Evolutionary conservation across 2,888 invertebrate genomes (phyloP).

Genomic region (Latheticus oryzae): DNA sequence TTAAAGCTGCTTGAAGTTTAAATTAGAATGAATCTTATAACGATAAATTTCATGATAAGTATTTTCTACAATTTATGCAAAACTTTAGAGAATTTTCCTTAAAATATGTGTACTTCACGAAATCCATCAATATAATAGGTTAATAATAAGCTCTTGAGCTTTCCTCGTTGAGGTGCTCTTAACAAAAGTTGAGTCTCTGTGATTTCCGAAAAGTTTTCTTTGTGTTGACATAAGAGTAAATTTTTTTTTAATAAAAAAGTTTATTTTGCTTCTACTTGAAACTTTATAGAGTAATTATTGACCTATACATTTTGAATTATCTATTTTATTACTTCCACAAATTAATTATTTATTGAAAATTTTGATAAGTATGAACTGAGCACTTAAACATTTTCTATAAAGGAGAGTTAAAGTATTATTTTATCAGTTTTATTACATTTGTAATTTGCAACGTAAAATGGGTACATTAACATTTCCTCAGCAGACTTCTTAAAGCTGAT

Average conservation of each 20-base stretch:
- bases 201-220: conserved; percentile 11
- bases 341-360: background rate
- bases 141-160: conserved; percentile 22
- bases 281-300: conserved; percentile 12
- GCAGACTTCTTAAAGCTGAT: conserved; percentile 2
- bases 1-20: background rate
- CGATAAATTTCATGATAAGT: conserved; percentile 8
- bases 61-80: conserved; percentile 3
- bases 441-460: conserved; percentile 4
- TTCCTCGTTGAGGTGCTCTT: conserved; percentile 3
- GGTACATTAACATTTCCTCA: conserved; percentile 8
- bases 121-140: conserved; percentile 29
- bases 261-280: conserved; percentile 7
- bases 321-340: background rate
- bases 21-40: conserved; percentile 27
- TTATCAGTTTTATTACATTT: conserved; percentile 4
- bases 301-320: conserved; percentile 1
- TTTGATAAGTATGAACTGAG: too few relatives aligned
- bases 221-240: conserved; percentile 14
- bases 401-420: background rate
- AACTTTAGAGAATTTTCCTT: conserved; percentile 17
- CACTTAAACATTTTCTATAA: too few relatives aligned
- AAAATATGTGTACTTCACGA: conserved; percentile 9
- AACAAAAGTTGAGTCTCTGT: conserved; percentile 15
- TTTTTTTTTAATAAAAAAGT: conserved; percentile 33